A percentile compares a stretch with the other conserved stretches of the same genome.
Conservation (phyloP, 2,888 invertebrate genomes). For the Steinernema hermaphroditum region DNA sequence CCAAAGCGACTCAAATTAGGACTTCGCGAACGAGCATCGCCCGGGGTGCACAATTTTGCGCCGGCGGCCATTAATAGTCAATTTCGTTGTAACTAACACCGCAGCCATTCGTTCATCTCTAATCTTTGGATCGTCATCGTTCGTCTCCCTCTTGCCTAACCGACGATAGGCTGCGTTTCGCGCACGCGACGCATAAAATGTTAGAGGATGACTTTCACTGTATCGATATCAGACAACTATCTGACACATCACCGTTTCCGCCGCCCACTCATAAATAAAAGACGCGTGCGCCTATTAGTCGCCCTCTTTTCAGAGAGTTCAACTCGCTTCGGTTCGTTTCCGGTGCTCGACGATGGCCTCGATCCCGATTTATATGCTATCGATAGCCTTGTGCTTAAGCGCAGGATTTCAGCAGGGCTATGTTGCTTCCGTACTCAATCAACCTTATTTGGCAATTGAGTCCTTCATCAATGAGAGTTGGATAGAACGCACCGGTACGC, state of each 20-base stretch:
- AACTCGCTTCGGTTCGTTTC: neutral
- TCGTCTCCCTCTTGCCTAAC: neutral
- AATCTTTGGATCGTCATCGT: conserved; percentile 8
- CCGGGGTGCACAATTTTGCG: neutral
- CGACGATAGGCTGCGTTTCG: neutral
- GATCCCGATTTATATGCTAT: conserved; percentile 49
- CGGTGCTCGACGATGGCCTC: conserved; percentile 44
- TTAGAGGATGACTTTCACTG: neutral
- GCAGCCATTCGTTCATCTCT: neutral
- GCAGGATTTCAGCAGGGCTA: conserved; percentile 59
- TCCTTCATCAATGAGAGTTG: conserved; percentile 51
- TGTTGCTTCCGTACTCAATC: conserved; percentile 57
- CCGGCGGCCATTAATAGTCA: neutral
- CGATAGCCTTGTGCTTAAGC: conserved; percentile 51
- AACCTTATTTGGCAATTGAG: conserved; percentile 53
- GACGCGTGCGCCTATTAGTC: conserved; percentile 16
- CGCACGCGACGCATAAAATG: neutral
- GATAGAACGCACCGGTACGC: conserved; percentile 43
- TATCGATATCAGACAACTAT: neutral
- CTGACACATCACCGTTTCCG: conserved; percentile 18
- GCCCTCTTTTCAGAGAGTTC: conserved; percentile 10
- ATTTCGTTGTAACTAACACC: conserved; percentile 12
- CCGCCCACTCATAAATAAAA: conserved; percentile 26
- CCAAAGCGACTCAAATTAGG: neutral
- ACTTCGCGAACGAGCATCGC: neutral